Percentiles rank a stretch among this genome's conserved stretches.
These are phyloP conservation scores for Eublepharis macularius DNA, from an alignment of 2,113 vertebrate genomes.

Conservation along the genomic window DNA sequence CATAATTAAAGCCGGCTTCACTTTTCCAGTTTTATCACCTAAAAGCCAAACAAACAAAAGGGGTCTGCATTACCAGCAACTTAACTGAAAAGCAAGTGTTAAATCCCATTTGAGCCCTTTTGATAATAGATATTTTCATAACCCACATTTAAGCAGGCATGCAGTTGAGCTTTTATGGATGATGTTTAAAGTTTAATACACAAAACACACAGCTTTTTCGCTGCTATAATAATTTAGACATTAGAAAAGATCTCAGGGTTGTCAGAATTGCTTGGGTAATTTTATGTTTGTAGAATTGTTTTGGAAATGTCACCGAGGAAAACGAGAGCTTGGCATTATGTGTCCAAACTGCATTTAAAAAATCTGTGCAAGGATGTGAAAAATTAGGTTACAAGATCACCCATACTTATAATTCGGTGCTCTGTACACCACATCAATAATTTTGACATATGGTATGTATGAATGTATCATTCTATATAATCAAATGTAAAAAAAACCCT, in stretches of 20 bases:
- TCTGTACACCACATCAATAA: slow-evolving; percentile 40
- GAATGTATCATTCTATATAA: slow-evolving; percentile 29
- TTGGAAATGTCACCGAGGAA: slow-evolving; percentile 36
- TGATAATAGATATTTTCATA: slow-evolving; percentile 20
- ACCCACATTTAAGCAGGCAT: not conserved
- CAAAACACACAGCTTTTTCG: slow-evolving; percentile 14
- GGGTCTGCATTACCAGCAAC: not conserved
- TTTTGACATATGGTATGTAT: slow-evolving; percentile 27
- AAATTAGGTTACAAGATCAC: slow-evolving; percentile 16
- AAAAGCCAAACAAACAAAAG: slow-evolving; percentile 17
- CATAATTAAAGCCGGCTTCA: slow-evolving; percentile 50
- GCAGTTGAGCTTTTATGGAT: slow-evolving; percentile 22
- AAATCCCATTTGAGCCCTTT: slow-evolving; percentile 25
- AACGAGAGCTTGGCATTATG: slow-evolving; percentile 2
- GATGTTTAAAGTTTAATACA: slow-evolving; percentile 12
- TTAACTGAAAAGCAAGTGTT: slow-evolving; percentile 42
- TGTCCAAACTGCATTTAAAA: slow-evolving; percentile 10
- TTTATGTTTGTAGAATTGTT: slow-evolving; percentile 50
- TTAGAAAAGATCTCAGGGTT: slow-evolving; percentile 22
- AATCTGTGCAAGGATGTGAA: slow-evolving; percentile 45
- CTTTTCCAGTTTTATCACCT: slow-evolving; percentile 48
- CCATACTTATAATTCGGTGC: slow-evolving; percentile 2
- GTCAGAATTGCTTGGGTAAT: not conserved
- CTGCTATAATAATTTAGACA: slow-evolving; percentile 17
- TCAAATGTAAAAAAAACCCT: not conserved